A percentile compares a stretch with the other conserved stretches of the same genome.
Evolutionary conservation across 2,797 vertebrate genomes (phyloP).

Genomic region (Rhabdomys pumilio): DNA sequence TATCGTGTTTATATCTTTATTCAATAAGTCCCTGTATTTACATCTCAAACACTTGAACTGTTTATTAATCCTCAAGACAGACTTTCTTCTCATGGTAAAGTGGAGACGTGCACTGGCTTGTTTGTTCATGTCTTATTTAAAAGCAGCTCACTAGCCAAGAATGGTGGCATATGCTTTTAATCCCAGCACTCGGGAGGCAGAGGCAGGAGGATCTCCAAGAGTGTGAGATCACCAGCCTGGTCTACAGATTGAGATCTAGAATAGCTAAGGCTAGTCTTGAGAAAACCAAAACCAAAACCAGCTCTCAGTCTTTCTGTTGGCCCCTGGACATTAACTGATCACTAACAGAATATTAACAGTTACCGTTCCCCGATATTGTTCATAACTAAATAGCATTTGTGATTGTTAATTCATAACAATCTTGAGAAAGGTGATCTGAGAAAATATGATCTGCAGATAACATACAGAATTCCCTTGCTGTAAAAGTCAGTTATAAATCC

Average conservation of each 20-base stretch:
- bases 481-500: constrained; percentile 10
- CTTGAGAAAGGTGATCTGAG: not conserved
- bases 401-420: not conserved
- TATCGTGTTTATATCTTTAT: not conserved
- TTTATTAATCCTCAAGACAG: constrained; percentile 22
- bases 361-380: not conserved
- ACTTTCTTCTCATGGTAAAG: not conserved
- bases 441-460: not conserved
- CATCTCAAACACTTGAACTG: constrained; percentile 33
- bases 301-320: not conserved
- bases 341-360: not conserved
- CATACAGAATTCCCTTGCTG: not conserved
- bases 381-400: not conserved
- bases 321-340: not conserved
- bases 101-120: not conserved
- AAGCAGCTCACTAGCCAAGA: not conserved
- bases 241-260: not conserved
- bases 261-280: not conserved
- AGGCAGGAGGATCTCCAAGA: not conserved
- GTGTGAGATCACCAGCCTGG: not conserved
- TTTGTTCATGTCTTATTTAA: constrained; percentile 30
- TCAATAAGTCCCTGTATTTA: not conserved
- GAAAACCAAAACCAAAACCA: not conserved
- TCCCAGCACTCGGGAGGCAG: not conserved
- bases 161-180: not conserved